These are phyloP conservation scores for Meles meles DNA, from an alignment of 2,113 vertebrate genomes.

Conservation along the genomic window DNA sequence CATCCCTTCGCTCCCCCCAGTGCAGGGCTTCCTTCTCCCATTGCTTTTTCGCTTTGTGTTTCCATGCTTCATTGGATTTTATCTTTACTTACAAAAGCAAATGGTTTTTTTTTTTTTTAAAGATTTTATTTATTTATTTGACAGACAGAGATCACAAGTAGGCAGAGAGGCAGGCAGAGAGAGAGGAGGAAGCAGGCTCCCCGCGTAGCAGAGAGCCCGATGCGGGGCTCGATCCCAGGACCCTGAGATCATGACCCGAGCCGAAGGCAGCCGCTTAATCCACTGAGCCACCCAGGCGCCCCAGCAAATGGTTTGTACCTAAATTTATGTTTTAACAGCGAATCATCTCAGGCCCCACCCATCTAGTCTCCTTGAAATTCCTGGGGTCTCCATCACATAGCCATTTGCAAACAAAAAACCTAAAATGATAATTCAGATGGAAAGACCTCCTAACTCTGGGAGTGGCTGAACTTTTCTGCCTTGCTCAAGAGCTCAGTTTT, in stretches of 20 bases:
- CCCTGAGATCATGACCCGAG: no score
- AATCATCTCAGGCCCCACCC: neutral
- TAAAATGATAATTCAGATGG: neutral
- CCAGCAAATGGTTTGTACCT: neutral
- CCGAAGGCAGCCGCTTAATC: no score
- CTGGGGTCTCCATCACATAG: neutral
- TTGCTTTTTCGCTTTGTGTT: neutral
- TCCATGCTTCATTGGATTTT: neutral
- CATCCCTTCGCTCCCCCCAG: neutral
- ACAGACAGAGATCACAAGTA: no score
- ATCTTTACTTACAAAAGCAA: slow-evolving; percentile 13
- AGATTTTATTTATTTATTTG: no score
- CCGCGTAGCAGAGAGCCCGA: no score
- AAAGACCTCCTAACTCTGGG: neutral
- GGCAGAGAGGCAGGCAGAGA: no score
- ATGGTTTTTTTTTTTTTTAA: no score
- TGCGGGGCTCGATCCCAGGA: no score
- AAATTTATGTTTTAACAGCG: neutral
- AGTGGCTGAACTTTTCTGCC: neutral
- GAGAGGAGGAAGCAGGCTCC: no score
- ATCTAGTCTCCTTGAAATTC: neutral
- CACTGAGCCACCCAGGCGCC: no score
- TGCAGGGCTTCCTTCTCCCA: neutral
- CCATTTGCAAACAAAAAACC: neutral
- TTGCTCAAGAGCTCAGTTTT: neutral